A percentile compares a stretch with the other conserved stretches of the same genome.
Conservation (phyloP, 2,113 vertebrate genomes). For the Isurus oxyrinchus region DNA sequence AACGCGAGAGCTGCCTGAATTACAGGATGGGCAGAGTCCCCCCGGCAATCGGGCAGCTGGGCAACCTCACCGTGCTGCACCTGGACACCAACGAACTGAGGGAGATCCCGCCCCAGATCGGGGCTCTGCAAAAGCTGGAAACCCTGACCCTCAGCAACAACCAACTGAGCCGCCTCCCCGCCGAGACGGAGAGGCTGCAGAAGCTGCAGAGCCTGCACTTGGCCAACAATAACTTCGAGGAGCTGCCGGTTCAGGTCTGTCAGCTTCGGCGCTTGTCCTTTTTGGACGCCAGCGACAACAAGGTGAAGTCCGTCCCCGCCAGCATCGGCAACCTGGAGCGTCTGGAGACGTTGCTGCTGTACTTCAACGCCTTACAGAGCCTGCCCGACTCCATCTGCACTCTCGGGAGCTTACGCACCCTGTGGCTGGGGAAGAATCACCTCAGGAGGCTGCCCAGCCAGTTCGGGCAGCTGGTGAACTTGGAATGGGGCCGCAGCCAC, state of each 20-base stretch:
- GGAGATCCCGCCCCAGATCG: slow-evolving; percentile 46
- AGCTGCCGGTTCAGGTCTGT: slow-evolving; percentile 47
- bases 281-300: slow-evolving; percentile 51
- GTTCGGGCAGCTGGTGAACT: slow-evolving; percentile 47
- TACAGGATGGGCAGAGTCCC: slow-evolving; percentile 48
- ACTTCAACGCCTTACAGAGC: slow-evolving; percentile 45
- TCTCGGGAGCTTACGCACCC: slow-evolving; percentile 41
- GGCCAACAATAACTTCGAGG: slow-evolving; percentile 47
- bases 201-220: slow-evolving; percentile 51
- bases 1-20: slow-evolving; percentile 48
- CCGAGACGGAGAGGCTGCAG: slow-evolving; percentile 45
- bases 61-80: slow-evolving; percentile 47
- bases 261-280: slow-evolving; percentile 48
- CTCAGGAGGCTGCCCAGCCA: slow-evolving; percentile 42
- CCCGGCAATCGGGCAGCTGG: slow-evolving; percentile 42
- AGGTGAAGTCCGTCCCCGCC: slow-evolving; percentile 43
- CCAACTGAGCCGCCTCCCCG: slow-evolving; percentile 42
- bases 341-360: slow-evolving; percentile 45
- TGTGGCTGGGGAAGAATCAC: slow-evolving; percentile 51
- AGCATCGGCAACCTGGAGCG: slow-evolving; percentile 44
- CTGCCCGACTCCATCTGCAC: slow-evolving; percentile 45
- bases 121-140: slow-evolving; percentile 44
- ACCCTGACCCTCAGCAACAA: slow-evolving; percentile 54
- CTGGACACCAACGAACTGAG: slow-evolving; percentile 51
- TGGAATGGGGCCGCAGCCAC: slow-evolving; percentile 48